Evolutionary conservation across 2,888 invertebrate genomes (phyloP), one percentile per base, ranked within the genome.

Genomic region (Lucinisca nassula): DNA sequence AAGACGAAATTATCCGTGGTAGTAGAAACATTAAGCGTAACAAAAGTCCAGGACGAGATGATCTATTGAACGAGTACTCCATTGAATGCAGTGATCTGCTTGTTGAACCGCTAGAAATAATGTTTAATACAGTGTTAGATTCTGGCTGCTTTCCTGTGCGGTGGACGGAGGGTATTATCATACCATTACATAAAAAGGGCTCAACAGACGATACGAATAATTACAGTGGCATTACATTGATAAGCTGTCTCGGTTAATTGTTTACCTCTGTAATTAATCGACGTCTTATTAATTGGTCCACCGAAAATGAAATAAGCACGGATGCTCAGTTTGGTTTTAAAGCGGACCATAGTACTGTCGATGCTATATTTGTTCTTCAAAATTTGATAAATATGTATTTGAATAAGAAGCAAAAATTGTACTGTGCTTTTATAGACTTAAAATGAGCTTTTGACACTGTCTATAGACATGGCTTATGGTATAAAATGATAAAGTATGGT

Each of bases 231-330:
- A n/a, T n/a, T 6, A n/a, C 38, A 30, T 30, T 37, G n/a, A 77
- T 58, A 3, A 55, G 77, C 37, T 77, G 58, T 58, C 58, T 77
- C n/a, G 58, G 35, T n/a, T 58, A 77, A 38, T 38, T 77, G 24
- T 77, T 77, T 38, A 77, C 77, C 24, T 58, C 55, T n/a, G 58
- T 77, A 21, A 32, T 77, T 30, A 77, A 77, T 77, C 58, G 35
- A 24, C 55, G 77, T 35, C 35, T 77, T 21, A 77, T 37, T 6
- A 21, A 77, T 12, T 77, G 58, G 77, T 58, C 77, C 37, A 37
- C 30, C 14, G 30, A n/a, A 12, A 55, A 77, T 37, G 77, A 77
- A 24, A 55, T 35, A 35, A 32, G 55, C 24, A 58, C 77, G 37
- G 58, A 77, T 38, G 37, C 58, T 2, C 77, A 77, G 21, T 77